Conservation (phyloP, 2,888 invertebrate genomes). For the Helicoverpa assulta region DNA sequence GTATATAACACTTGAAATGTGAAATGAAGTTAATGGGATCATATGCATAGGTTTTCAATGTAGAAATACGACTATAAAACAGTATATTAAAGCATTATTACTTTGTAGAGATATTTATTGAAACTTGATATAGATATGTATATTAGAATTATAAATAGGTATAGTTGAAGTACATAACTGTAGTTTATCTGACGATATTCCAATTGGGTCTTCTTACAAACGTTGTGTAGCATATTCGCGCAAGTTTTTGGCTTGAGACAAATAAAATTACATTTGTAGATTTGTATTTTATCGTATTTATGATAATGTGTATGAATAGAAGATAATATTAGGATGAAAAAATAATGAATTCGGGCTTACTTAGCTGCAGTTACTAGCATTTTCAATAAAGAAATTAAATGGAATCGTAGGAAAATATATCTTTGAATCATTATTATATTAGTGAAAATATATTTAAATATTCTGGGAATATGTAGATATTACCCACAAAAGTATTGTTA, state of each 20-base stretch:
- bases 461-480: conserved; percentile 13
- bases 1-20: conserved; percentile 49
- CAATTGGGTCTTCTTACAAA: conserved; percentile 13
- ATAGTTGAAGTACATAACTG: not conserved
- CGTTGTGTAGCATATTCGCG: not conserved
- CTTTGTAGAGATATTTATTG: conserved; percentile 10
- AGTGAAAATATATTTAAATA: not conserved
- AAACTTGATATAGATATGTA: not conserved
- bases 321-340: not conserved
- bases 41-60: conserved; percentile 49
- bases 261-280: conserved; percentile 4
- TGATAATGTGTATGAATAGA: not conserved
- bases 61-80: conserved; percentile 37
- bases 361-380: not conserved
- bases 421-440: conserved; percentile 11
- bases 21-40: conserved; percentile 60
- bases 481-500: conserved; percentile 11
- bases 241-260: conserved; percentile 23
- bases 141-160: conserved; percentile 13
- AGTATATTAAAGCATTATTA: conserved; percentile 28
- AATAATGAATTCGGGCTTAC: conserved; percentile 5
- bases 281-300: conserved; percentile 11
- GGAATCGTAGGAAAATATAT: conserved; percentile 8
- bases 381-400: not conserved
- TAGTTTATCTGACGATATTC: conserved; percentile 3